Evolutionary conservation across 37 sponge, comb jelly and placozoan genomes (phyloP), one percentile per base, ranked within the genome.

Genomic region (Eunapius fragilis): DNA sequence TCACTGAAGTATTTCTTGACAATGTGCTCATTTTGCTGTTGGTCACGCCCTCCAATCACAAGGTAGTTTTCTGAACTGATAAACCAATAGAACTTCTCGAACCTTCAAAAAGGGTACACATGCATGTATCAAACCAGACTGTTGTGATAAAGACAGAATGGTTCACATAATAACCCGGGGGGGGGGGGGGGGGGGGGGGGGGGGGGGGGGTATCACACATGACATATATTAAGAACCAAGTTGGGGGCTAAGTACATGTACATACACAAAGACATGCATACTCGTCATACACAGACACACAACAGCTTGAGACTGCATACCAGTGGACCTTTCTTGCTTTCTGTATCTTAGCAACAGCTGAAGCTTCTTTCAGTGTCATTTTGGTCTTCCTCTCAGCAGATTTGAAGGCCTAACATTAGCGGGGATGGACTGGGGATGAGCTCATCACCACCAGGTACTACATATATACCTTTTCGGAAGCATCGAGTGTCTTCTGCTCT

Each of bases 41-140:
- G 94, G 87, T 99, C 99, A 5, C 99, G 73, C 35, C 99, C 99
- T 72, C 97, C 99, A 75, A 99, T 94, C 26, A 99, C 88, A 25
- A 99, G 90, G 82, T 85, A 99, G 36, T 97, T 97, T 72, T 99
- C 99, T 9, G 96, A 95, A 67, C 91, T 92, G 67, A 99, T 94
- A 72, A 95, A 99, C 97, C 97, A 99, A 71, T 84, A 86, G 85
- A 95, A 99, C 89, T 99, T 99, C 89, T 99, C 99, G 95, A 99
- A 99, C 96, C 94, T 94, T 17, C 58, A 58, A 2, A 11, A 2
- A 58, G n/a, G 19, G 14, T 58, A 19, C 17, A 58, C 58, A 58
- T 19, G 22, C 58, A 58, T 58, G 58, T 58, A 33, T 24, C 0
- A 71, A 71, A 71, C n/a, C n/a, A n/a, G n/a, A n/a, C n/a, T n/a